A percentile compares a stretch with the other conserved stretches of the same genome.
These are phyloP conservation scores for Sycophila sp. DNA, from an alignment of 1,140 invertebrate species.

Conservation along the genomic window DNA sequence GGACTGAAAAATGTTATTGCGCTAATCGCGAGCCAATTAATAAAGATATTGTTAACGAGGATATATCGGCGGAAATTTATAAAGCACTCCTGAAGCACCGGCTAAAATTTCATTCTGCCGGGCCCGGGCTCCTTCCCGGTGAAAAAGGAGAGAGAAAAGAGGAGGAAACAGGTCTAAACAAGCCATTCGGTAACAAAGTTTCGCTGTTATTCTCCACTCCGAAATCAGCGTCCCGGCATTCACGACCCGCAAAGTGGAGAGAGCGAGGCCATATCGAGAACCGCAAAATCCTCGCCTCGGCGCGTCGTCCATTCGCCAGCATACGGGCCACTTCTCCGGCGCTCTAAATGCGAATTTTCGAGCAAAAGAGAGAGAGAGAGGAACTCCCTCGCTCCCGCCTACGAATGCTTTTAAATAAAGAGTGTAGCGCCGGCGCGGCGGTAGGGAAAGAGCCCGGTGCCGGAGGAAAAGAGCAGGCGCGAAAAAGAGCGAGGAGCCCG, in stretches of 20 bases:
- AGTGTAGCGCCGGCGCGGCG: slow-evolving; percentile 27
- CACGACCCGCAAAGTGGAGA: background rate
- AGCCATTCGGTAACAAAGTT: no score
- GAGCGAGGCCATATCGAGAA: background rate
- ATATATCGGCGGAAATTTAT: no score
- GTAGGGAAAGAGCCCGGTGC: background rate
- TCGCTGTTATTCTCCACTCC: no score
- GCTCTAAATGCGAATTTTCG: slow-evolving; percentile 11
- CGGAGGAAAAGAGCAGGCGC: background rate
- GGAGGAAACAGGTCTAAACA: no score
- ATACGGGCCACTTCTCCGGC: background rate
- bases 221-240: background rate
- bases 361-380: slow-evolving; percentile 20
- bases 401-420: slow-evolving; percentile 57
- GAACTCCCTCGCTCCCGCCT: no score
- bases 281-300: background rate
- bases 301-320: background rate
- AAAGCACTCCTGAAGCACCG: no score
- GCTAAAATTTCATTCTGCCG: no score
- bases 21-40: no score
- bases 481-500: background rate
- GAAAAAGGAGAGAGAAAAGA: no score
- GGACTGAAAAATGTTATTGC: background rate
- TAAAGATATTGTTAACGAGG: no score
- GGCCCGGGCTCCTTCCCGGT: no score